Evolutionary conservation across 2,113 vertebrate genomes (phyloP).

Genomic region (Takifugu flavidus): DNA sequence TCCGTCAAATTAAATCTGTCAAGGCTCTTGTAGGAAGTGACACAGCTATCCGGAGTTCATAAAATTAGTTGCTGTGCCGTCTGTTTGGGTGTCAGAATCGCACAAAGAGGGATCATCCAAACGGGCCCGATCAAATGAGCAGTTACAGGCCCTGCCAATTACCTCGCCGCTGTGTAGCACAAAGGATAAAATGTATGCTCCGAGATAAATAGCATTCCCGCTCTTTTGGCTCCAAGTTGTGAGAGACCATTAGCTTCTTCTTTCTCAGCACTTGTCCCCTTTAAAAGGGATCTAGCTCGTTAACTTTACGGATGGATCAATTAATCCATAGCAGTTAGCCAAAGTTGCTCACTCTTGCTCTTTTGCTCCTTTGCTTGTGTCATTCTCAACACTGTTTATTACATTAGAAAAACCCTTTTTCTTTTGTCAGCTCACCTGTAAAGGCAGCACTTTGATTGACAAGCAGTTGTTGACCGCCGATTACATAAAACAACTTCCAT

Average conservation of each 20-base stretch:
- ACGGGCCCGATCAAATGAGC: constrained; percentile 35
- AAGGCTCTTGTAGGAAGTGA: not conserved
- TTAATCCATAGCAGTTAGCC: constrained; percentile 75
- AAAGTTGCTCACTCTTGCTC: constrained; percentile 60
- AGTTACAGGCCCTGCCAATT: constrained; percentile 49
- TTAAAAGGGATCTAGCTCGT: constrained; percentile 70
- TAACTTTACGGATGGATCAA: constrained; percentile 72
- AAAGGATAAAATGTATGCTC: constrained; percentile 50
- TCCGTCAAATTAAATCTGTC: constrained; percentile 15
- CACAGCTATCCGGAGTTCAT: constrained; percentile 3
- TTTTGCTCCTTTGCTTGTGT: constrained; percentile 45
- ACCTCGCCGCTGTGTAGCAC: constrained; percentile 37
- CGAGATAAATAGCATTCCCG: constrained; percentile 45
- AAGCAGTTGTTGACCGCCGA: constrained; percentile 7
- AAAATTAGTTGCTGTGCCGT: not conserved
- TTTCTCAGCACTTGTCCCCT: constrained; percentile 65
- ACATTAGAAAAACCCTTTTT: constrained; percentile 16
- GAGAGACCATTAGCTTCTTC: constrained; percentile 66
- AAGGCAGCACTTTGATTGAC: constrained; percentile 1
- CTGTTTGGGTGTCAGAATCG: constrained; percentile 2
- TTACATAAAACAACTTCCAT: not conserved
- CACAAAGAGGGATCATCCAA: constrained; percentile 18
- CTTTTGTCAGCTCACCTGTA: constrained; percentile 1
- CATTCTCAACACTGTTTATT: constrained; percentile 22
- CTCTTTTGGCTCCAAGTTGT: constrained; percentile 34